A percentile compares a stretch with the other conserved stretches of the same genome.
These are phyloP conservation scores for Acrossocheilus fasciatus DNA, from an alignment of 2,797 vertebrate species.

Conservation along the genomic window DNA sequence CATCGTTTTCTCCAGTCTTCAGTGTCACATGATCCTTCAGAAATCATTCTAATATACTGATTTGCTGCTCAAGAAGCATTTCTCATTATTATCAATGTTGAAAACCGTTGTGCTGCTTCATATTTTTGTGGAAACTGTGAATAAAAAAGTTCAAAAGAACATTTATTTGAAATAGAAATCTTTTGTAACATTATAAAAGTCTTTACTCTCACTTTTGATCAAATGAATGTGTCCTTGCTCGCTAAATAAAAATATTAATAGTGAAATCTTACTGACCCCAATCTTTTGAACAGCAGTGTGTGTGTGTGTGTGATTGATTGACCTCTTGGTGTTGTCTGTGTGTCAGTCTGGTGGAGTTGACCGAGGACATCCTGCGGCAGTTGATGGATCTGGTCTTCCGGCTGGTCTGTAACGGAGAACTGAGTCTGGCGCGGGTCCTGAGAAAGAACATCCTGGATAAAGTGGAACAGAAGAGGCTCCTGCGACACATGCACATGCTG, in stretches of 20 bases:
- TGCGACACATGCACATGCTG: constrained; percentile 88
- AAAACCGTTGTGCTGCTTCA: not conserved
- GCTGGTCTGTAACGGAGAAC: constrained; percentile 93
- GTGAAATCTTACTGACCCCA: not conserved
- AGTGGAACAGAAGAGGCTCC: constrained; percentile 93
- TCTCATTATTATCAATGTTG: not conserved
- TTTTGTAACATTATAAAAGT: not conserved
- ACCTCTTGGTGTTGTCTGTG: not conserved
- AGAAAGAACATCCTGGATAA: constrained; percentile 98
- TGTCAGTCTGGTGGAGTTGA: constrained; percentile 92
- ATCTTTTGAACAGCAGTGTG: not conserved
- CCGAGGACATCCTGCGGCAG: constrained; percentile 94
- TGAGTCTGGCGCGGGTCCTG: constrained; percentile 94
- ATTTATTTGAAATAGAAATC: not conserved
- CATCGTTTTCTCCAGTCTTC: not conserved
- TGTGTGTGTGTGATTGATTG: not conserved
- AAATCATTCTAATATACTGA: not conserved
- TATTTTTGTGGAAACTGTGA: not conserved
- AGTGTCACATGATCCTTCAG: not conserved
- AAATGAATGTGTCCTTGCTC: not conserved
- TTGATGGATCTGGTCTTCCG: constrained; percentile 97
- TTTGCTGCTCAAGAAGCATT: not conserved
- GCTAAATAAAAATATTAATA: not conserved
- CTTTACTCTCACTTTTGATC: not conserved
- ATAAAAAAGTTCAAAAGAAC: not conserved